phyloP scores from a whole-genome alignment of 1,140 invertebrate species.

The Drosophila bocqueti region DNA sequence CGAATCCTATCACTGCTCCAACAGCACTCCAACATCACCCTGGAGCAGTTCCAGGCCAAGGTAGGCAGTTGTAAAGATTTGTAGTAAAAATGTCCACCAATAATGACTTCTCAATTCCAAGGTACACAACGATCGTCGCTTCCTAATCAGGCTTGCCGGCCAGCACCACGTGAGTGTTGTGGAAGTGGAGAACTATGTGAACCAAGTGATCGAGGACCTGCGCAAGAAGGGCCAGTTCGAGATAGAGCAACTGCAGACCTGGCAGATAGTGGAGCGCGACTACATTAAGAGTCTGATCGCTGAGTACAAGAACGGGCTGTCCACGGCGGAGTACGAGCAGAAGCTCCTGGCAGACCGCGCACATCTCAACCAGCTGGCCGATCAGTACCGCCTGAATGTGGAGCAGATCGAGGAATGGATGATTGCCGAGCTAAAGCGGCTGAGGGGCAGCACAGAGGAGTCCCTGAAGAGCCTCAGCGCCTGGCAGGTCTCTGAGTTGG shows the following conservation, averaged over 20 bases:
- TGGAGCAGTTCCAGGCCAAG: slow-evolving; percentile 76
- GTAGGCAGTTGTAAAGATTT: slow-evolving; percentile 11
- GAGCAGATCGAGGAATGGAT: slow-evolving; percentile 82
- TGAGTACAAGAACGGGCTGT: slow-evolving; percentile 68
- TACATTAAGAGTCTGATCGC: slow-evolving; percentile 73
- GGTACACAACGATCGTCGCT: slow-evolving; percentile 73
- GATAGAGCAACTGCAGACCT: slow-evolving; percentile 71
- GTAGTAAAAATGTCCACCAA: background rate
- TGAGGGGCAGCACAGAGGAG: slow-evolving; percentile 61
- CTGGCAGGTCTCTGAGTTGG: slow-evolving; percentile 73
- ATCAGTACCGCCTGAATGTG: slow-evolving; percentile 75
- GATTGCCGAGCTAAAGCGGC: slow-evolving; percentile 70
- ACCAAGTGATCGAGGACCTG: slow-evolving; percentile 74
- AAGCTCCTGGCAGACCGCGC: slow-evolving; percentile 66
- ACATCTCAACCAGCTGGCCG: slow-evolving; percentile 73
- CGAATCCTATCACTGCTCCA: slow-evolving; percentile 67
- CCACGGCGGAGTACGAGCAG: slow-evolving; percentile 71
- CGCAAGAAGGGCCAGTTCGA: slow-evolving; percentile 75
- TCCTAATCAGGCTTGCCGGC: slow-evolving; percentile 68
- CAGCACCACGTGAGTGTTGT: slow-evolving; percentile 78
- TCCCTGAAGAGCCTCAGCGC: slow-evolving; percentile 63
- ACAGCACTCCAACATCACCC: slow-evolving; percentile 71
- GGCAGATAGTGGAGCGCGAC: slow-evolving; percentile 77
- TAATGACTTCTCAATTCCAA: background rate
- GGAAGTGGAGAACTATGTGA: slow-evolving; percentile 74